These are phyloP conservation scores for Malurus cyaneus DNA, from an alignment of 2,113 vertebrate species.

Conservation along the genomic window DNA sequence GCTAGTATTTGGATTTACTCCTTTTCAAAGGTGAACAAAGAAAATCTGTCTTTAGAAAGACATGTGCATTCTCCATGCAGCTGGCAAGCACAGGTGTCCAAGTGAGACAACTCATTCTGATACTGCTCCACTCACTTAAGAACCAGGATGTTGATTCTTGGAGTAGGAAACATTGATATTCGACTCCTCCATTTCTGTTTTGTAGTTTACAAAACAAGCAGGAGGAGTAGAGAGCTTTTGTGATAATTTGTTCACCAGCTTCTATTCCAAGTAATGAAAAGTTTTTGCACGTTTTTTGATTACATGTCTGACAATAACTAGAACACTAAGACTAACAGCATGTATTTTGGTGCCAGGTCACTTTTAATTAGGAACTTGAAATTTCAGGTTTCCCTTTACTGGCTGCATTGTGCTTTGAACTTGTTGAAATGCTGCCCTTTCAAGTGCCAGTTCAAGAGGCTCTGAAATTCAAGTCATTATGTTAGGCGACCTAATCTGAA, in stretches of 20 bases:
- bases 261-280: background rate
- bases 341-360: background rate
- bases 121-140: background rate
- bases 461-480: background rate
- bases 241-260: background rate
- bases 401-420: background rate
- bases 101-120: background rate
- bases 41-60: background rate
- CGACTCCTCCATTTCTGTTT: background rate
- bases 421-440: slow-evolving; percentile 6
- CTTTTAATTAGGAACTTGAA: slow-evolving; percentile 15
- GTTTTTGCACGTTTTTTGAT: background rate
- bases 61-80: background rate
- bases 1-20: background rate
- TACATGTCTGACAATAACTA: background rate
- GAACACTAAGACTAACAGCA: background rate
- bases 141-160: background rate
- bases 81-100: background rate
- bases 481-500: background rate
- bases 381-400: background rate
- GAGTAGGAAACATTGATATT: background rate
- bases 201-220: background rate
- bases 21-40: background rate
- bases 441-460: background rate
- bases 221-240: background rate